These are phyloP conservation scores for Caenorhabditis panamensis DNA, from an alignment of 2,888 invertebrate genomes.

Conservation along the genomic window DNA sequence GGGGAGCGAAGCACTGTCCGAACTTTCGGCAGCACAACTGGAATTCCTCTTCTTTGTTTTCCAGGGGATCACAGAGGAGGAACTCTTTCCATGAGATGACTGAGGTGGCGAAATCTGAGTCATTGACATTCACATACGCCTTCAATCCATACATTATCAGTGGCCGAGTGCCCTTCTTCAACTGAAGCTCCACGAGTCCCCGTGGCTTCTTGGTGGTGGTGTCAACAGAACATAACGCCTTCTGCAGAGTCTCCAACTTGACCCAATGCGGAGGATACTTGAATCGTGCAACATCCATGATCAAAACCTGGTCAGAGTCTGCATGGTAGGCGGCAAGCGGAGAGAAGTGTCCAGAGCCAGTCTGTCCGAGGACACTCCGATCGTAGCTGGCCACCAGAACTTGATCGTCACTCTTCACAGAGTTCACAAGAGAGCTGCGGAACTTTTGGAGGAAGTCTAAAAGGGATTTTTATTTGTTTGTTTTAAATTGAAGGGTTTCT, in stretches of 20 bases:
- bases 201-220: slow-evolving; percentile 71
- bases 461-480: not conserved
- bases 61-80: slow-evolving; percentile 61
- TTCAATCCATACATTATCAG: slow-evolving; percentile 72
- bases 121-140: slow-evolving; percentile 67
- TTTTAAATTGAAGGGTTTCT: not conserved
- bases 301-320: slow-evolving; percentile 79
- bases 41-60: slow-evolving; percentile 67
- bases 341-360: slow-evolving; percentile 82
- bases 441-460: slow-evolving; percentile 64
- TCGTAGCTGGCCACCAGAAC: slow-evolving; percentile 81
- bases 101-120: slow-evolving; percentile 68
- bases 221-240: slow-evolving; percentile 81
- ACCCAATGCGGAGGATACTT: slow-evolving; percentile 83
- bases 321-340: slow-evolving; percentile 82
- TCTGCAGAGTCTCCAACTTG: slow-evolving; percentile 77
- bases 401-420: slow-evolving; percentile 71
- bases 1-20: slow-evolving; percentile 70
- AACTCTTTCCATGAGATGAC: slow-evolving; percentile 69
- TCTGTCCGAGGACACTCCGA: slow-evolving; percentile 81
- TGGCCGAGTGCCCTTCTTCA: slow-evolving; percentile 64
- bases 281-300: slow-evolving; percentile 82
- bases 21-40: slow-evolving; percentile 62
- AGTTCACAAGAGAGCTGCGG: slow-evolving; percentile 60
- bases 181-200: slow-evolving; percentile 56